Evolutionary conservation across 23 tunicate genomes (phyloP).

Genomic region (Ciona savignyi): DNA sequence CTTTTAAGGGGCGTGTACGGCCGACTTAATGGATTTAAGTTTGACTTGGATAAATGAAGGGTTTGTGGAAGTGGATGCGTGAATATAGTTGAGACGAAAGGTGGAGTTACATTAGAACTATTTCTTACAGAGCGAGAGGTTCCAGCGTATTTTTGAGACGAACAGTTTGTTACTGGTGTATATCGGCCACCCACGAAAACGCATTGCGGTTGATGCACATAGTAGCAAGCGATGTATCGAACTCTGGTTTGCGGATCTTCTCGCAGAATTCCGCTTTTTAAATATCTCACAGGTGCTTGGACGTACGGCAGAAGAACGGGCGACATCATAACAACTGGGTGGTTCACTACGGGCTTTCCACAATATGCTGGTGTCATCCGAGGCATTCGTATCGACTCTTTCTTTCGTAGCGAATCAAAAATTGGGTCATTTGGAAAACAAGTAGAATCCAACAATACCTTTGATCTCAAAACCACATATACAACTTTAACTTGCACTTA

Average conservation of each 20-base stretch:
- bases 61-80: not conserved
- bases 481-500: not conserved
- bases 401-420: too few species aligned
- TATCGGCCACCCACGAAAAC: not conserved
- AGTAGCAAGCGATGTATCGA: not conserved
- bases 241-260: not conserved
- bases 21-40: slow-evolving; percentile 40
- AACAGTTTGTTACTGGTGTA: not conserved
- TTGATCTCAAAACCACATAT: too few species aligned
- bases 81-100: not conserved
- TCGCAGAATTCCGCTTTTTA: not conserved
- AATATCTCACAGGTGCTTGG: slow-evolving; percentile 34
- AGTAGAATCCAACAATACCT: too few species aligned
- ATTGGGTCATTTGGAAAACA: too few species aligned
- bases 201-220: not conserved
- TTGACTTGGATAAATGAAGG: slow-evolving; percentile 7
- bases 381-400: not conserved
- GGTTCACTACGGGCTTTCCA: not conserved
- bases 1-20: slow-evolving; percentile 46
- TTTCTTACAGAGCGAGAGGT: not conserved
- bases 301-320: slow-evolving; percentile 52
- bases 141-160: not conserved
- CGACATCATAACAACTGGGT: slow-evolving; percentile 27
- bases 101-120: not conserved
- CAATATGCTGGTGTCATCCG: not conserved